Conservation (phyloP, 2,888 invertebrate genomes). For the Vesta saturnalis region DNA sequence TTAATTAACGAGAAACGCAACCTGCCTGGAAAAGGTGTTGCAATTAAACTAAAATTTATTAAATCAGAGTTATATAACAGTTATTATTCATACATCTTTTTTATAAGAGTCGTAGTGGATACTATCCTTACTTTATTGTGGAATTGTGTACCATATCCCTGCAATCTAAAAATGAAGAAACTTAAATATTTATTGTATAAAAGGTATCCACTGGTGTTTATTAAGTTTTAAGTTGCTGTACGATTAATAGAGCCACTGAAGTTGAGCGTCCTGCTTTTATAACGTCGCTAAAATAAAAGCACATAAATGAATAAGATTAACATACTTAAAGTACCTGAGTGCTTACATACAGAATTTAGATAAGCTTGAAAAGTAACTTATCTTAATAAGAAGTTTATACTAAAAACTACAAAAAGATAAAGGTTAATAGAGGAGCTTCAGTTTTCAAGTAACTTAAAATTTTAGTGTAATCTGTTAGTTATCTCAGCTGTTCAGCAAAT, state of each 20-base stretch:
- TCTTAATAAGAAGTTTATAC: slow-evolving; percentile 9
- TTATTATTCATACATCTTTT: no score
- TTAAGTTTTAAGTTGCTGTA: neutral
- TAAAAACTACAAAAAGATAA: neutral
- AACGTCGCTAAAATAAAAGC: slow-evolving; percentile 13
- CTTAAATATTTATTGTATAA: neutral
- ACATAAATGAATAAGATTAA: slow-evolving; percentile 19
- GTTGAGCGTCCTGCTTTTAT: slow-evolving; percentile 1
- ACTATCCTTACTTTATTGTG: no score
- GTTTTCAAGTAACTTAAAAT: slow-evolving; percentile 16
- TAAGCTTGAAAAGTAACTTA: slow-evolving; percentile 23
- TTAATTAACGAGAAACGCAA: no score
- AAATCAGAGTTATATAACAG: no score
- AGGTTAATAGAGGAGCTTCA: slow-evolving; percentile 6
- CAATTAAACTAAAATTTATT: no score
- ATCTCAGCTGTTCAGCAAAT: slow-evolving; percentile 32
- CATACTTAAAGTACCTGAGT: slow-evolving; percentile 12
- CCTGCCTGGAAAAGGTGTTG: no score
- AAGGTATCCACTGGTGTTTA: neutral
- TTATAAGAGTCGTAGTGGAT: no score
- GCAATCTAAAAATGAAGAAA: neutral
- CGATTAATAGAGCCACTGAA: neutral
- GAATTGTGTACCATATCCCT: neutral
- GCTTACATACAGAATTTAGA: slow-evolving; percentile 16
- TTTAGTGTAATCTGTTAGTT: slow-evolving; percentile 33